These are phyloP conservation scores for Heterotis niloticus DNA, from an alignment of 2,113 vertebrate species.

Conservation along the genomic window DNA sequence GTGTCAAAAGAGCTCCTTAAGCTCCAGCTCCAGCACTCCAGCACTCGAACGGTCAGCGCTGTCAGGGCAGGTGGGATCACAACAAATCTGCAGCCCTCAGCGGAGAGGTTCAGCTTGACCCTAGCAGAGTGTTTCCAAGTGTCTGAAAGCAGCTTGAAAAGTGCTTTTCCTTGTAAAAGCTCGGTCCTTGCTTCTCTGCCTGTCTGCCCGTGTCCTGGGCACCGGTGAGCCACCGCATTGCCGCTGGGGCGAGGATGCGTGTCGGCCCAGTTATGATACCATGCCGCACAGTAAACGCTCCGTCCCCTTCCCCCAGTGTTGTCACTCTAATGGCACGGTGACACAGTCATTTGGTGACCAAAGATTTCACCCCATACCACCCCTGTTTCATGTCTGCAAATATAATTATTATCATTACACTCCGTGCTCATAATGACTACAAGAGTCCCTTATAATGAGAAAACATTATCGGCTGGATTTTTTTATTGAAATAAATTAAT, in stretches of 20 bases:
- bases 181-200: not conserved
- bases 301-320: not conserved
- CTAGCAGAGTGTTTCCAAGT: not conserved
- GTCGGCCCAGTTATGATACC: conserved; percentile 18
- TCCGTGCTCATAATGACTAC: conserved; percentile 17
- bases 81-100: not conserved
- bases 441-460: conserved; percentile 22
- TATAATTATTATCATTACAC: conserved; percentile 18
- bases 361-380: not conserved
- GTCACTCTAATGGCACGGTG: not conserved
- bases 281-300: not conserved
- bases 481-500: conserved; percentile 27
- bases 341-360: not conserved
- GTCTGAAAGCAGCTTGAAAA: conserved; percentile 17
- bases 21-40: not conserved
- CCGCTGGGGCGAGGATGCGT: not conserved
- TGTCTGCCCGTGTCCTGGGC: not conserved
- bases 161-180: conserved; percentile 23
- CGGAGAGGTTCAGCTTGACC: not conserved
- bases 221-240: not conserved
- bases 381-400: conserved; percentile 5
- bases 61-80: not conserved
- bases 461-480: conserved; percentile 27
- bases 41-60: not conserved
- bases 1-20: not conserved